Evolutionary conservation across 2,888 invertebrate genomes (phyloP), one percentile per base, ranked within the genome.

Genomic region (Rhodophaea formosa): DNA sequence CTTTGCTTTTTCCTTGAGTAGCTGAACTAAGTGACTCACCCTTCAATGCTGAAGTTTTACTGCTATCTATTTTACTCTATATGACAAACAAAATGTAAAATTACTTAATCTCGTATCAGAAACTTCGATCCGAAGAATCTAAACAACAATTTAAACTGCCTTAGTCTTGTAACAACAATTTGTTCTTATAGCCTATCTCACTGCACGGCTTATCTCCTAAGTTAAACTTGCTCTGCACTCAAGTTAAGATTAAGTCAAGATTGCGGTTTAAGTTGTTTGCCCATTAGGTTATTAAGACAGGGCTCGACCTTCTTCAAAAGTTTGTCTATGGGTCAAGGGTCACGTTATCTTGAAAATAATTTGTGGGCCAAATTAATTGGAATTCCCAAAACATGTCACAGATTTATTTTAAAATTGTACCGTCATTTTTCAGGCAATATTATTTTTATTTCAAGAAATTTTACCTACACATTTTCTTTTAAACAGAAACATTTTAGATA

Each of bases 171-270:
- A 17, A 49, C 35, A 35, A 35, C 51, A 16, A 35, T 51, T 35
- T 29, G 46, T 47, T 35, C 51, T 39, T 51, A 35, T 16, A 7
- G 51, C 51, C 35, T 35, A 16, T 35, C 51, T 10, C 16, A 35
- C 35, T 32, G 49, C 12, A 47, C 39, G n/a, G 49, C 49, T 51
- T 51, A 51, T 35, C 35, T 51, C 12, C 35, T 12, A 51, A 51
- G 51, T 39, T 39, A 12, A 35, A 51, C 51, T 51, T 51, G 16
- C 10, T 14, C 51, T 30, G 35, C 35, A 35, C 49, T 51, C 16
- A 44, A 15, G 14, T 45, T 51, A 51, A 51, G 51, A 51, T 51
- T 35, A 51, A 51, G 16, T 17, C 35, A 51, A 51, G 35, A 51
- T 51, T 51, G 51, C 16, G 15, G 7, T 15, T 17, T 39, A 51